phyloP scores from a whole-genome alignment of 1,140 invertebrate genomes.

The Homalodisca vitripennis region DNA sequence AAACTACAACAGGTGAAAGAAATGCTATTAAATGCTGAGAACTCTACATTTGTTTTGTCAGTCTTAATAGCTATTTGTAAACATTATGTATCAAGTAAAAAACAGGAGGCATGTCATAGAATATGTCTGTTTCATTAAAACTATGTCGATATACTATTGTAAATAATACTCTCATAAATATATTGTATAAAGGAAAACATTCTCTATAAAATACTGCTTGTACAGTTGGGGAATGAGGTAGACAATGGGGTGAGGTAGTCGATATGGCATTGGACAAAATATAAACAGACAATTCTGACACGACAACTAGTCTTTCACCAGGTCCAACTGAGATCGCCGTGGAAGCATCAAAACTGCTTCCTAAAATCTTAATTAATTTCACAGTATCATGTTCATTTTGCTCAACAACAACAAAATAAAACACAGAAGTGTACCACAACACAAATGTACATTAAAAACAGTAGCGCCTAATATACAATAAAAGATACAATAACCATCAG shows the following conservation, averaged over 20 bases:
- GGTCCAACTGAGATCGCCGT: neutral
- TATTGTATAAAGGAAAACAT: constrained; percentile 19
- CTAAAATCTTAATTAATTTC: too few species aligned
- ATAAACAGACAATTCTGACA: constrained; percentile 12
- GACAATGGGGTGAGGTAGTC: neutral
- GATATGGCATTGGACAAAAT: constrained; percentile 18
- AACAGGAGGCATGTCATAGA: neutral
- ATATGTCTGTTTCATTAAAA: too few species aligned
- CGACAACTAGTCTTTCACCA: constrained; percentile 9
- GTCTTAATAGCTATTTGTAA: constrained; percentile 19
- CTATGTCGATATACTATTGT: neutral
- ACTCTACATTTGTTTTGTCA: neutral
- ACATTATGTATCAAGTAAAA: neutral
- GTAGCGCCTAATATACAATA: too few species aligned
- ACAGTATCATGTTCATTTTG: too few species aligned
- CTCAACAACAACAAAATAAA: too few species aligned
- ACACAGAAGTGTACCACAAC: too few species aligned
- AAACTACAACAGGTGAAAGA: neutral
- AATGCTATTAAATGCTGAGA: constrained; percentile 18
- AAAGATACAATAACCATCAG: too few species aligned
- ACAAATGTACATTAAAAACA: too few species aligned
- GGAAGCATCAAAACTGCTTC: neutral
- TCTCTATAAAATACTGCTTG: constrained; percentile 1
- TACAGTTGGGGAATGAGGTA: constrained; percentile 11
- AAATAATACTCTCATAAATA: constrained; percentile 18